phyloP scores from a whole-genome alignment of 2,888 invertebrate species.

The Lasioglossum calceatum region DNA sequence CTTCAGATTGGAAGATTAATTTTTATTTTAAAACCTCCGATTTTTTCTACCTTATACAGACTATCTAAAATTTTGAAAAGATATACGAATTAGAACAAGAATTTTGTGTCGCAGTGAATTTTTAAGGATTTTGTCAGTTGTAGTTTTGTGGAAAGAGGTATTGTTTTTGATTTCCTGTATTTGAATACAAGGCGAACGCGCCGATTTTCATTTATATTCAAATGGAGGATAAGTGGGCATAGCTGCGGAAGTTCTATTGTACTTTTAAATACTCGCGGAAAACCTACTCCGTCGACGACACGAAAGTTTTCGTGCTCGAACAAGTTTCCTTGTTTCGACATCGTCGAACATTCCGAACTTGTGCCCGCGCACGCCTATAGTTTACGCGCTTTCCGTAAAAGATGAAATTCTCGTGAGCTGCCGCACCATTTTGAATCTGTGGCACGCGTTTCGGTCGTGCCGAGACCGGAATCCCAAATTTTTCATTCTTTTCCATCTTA shows the following conservation, averaged over 20 bases:
- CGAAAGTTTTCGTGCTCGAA: conserved; percentile 30
- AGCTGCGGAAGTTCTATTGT: conserved; percentile 34
- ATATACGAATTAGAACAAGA: too few relatives aligned
- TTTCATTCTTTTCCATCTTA: conserved; percentile 23
- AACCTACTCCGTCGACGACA: conserved; percentile 8
- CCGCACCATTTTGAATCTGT: conserved; percentile 31
- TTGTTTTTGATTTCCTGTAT: not conserved
- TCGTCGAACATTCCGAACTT: conserved; percentile 21
- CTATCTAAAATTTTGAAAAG: too few relatives aligned
- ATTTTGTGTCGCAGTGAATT: not conserved
- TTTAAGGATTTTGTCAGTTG: not conserved
- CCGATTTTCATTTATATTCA: conserved; percentile 3
- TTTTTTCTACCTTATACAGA: too few relatives aligned
- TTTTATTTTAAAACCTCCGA: not conserved
- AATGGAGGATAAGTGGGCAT: conserved; percentile 7
- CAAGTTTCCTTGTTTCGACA: conserved; percentile 32
- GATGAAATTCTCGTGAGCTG: conserved; percentile 6
- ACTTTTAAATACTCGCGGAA: conserved; percentile 28
- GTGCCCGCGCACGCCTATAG: not conserved
- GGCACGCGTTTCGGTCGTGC: conserved; percentile 9
- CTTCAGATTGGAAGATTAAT: not conserved
- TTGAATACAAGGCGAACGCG: not conserved
- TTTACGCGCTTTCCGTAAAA: not conserved
- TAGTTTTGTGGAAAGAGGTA: not conserved
- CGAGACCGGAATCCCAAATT: conserved; percentile 29